A percentile compares a stretch with the other conserved stretches of the same genome.
Conservation (phyloP, 2,113 vertebrate genomes). For the Probosciger aterrimus region DNA sequence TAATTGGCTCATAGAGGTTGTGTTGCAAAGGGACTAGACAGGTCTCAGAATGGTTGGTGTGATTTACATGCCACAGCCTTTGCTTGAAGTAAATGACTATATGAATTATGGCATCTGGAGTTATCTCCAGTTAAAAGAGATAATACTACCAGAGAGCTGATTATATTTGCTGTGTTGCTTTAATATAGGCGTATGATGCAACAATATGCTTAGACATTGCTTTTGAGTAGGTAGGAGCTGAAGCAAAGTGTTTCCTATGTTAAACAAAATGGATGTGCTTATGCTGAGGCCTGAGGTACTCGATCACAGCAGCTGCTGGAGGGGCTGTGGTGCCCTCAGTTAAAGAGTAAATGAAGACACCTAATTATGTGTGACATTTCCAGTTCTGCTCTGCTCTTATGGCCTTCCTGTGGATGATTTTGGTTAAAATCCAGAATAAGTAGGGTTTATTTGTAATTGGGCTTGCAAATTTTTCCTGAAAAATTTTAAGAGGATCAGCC, state of each 20-base stretch:
- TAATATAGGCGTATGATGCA: background rate
- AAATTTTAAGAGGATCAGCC: background rate
- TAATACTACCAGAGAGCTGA: background rate
- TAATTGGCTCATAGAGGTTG: background rate
- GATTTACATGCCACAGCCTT: background rate
- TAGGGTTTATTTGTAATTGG: background rate
- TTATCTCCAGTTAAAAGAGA: background rate
- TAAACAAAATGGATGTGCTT: background rate
- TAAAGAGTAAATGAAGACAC: background rate
- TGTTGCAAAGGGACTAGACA: background rate
- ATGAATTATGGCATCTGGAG: background rate
- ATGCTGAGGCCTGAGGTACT: background rate
- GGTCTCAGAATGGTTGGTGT: background rate
- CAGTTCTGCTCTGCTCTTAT: background rate
- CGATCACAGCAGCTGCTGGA: rapidly evolving
- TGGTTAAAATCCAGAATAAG: background rate
- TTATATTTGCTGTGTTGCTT: background rate
- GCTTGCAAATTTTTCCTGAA: background rate
- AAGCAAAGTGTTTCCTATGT: background rate
- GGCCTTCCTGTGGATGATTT: background rate
- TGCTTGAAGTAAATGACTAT: background rate
- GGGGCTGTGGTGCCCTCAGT: background rate
- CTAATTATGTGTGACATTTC: background rate
- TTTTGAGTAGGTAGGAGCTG: background rate
- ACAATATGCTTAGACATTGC: background rate